These are phyloP conservation scores for Leptinotarsa haldemani DNA, from an alignment of 2,888 invertebrate species.

Conservation along the genomic window DNA sequence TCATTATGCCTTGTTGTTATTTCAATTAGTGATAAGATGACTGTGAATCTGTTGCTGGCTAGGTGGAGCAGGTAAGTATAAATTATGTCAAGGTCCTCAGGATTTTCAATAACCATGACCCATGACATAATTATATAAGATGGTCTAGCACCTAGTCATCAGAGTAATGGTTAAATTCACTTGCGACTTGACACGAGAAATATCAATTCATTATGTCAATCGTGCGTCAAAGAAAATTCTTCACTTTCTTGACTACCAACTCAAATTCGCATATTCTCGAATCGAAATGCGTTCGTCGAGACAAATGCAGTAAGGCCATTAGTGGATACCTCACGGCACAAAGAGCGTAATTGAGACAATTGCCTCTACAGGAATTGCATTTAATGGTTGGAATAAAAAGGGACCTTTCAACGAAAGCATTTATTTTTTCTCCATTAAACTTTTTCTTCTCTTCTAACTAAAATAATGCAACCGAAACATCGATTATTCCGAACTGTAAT, in stretches of 20 bases:
- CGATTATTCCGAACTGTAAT: background rate
- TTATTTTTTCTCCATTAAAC: constrained; percentile 20
- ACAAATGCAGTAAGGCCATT: constrained; percentile 22
- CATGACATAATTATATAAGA: too few species aligned
- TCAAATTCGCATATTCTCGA: background rate
- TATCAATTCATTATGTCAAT: background rate
- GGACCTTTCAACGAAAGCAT: constrained; percentile 1
- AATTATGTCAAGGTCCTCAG: too few species aligned
- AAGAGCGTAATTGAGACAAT: constrained; percentile 34
- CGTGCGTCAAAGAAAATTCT: background rate
- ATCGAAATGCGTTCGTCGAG: constrained; percentile 13
- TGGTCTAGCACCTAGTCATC: too few species aligned
- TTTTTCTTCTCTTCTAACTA: background rate
- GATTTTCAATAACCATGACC: too few species aligned
- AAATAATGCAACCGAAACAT: background rate
- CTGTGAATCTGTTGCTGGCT: too few species aligned
- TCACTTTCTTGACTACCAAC: background rate
- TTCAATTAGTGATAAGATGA: too few species aligned
- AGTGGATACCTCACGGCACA: constrained; percentile 26
- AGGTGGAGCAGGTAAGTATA: too few species aligned
- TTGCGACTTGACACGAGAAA: too few species aligned
- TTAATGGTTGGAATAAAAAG: constrained; percentile 25
- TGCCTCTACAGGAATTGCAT: constrained; percentile 32
- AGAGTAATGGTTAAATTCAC: too few species aligned
- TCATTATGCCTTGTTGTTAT: too few species aligned